Base-by-base conservation (phyloP, 2,888 invertebrate species). In the Lasioglossum figueresi region DNA sequence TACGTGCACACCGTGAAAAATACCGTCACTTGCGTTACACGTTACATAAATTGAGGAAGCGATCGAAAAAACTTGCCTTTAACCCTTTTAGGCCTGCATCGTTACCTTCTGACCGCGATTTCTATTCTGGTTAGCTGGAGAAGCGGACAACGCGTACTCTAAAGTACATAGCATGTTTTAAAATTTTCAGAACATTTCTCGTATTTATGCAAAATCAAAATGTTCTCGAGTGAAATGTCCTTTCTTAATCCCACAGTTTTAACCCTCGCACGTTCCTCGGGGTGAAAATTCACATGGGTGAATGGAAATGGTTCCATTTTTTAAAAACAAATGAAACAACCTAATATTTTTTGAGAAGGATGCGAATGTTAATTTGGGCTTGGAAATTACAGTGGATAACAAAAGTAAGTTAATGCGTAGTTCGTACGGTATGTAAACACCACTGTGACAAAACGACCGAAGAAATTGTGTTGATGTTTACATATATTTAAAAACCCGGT, bases 31-130 rank as follows among this genome's bases (percentile, higher is more conserved):
- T 71, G 16, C 27, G 34, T 84, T 82, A 72, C 75, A n/a, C 3
- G 52, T 83, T 79, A 75, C 75, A n/a, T 75, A 76, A 80, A 83
- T 76, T 63, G 45, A 19, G 43, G 66, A 66, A 66, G 66, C 66
- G 66, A 66, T 34, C 66, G 66, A 34, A 63, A 63, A 66, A 66
- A 34, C 31, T 66, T 31, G 66, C 31, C 8, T 66, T 66, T 66
- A 31, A 66, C 66, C 34, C 66, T 66, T 31, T 34, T 19, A 19
- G 31, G 66, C 66, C 34, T 34, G 34, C 12, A 59, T 59, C 59
- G 27, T 27, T 27, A 59, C 59, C 59, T 59, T 59, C 27, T 27
- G 27, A 59, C 59, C 59, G 59, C 59, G 59, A 59, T 59, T 59
- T 27, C 27, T 27, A 27, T 14, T 27, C 59, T 2, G 5, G 27